Conservation (phyloP, 1,140 invertebrate species). For the Scaptodrosophila lebanonensis region DNA sequence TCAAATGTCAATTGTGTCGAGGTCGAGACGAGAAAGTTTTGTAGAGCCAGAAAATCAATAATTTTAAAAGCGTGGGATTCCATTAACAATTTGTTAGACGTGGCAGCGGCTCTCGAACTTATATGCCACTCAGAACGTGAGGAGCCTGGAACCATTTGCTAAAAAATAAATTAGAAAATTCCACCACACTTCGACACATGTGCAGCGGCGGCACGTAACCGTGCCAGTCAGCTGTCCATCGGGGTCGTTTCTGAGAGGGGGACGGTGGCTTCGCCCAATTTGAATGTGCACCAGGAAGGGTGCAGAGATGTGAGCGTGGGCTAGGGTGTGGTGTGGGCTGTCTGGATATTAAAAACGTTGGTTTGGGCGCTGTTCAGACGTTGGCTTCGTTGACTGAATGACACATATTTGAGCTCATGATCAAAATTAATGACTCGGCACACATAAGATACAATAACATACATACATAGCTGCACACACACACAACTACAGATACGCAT, state of each 20-base stretch:
- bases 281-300: slow-evolving; percentile 50
- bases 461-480: slow-evolving; percentile 21
- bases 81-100: slow-evolving; percentile 67
- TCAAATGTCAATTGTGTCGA: slow-evolving; percentile 65
- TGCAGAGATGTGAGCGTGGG: slow-evolving; percentile 13
- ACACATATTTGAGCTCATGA: slow-evolving; percentile 75
- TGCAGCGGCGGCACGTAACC: slow-evolving; percentile 23
- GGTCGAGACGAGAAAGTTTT: slow-evolving; percentile 41
- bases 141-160: slow-evolving; percentile 68
- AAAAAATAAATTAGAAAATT: slow-evolving; percentile 76
- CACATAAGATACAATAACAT: too few species aligned
- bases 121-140: slow-evolving; percentile 37
- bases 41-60: slow-evolving; percentile 57
- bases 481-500: slow-evolving; percentile 44
- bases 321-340: slow-evolving; percentile 21
- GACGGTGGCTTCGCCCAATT: slow-evolving; percentile 63
- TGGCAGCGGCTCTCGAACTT: slow-evolving; percentile 49
- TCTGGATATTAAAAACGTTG: slow-evolving; percentile 64
- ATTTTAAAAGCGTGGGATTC: slow-evolving; percentile 58
- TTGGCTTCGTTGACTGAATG: slow-evolving; percentile 48
- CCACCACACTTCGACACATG: slow-evolving; percentile 61
- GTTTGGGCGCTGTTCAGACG: too few species aligned
- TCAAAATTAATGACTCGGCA: slow-evolving; percentile 73
- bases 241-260: slow-evolving; percentile 15
- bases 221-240: slow-evolving; percentile 10